Conservation (phyloP, 2,113 vertebrate species). For the Shinisaurus crocodilurus region DNA sequence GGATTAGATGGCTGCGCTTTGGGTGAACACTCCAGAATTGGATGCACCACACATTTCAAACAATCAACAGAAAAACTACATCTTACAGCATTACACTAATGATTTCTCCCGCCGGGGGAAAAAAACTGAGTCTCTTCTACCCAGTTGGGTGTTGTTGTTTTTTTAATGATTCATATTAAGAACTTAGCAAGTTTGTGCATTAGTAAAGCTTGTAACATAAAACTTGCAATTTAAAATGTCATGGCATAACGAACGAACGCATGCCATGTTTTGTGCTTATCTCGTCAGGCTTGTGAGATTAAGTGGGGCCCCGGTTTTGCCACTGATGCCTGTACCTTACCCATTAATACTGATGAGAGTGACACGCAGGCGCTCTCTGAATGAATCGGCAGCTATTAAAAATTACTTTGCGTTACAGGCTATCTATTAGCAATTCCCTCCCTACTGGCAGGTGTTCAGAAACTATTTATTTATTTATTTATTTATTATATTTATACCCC, state of each 20-base stretch:
- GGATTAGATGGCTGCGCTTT: no score
- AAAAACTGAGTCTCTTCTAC: neutral
- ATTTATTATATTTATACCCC: no score
- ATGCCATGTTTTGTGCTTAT: neutral
- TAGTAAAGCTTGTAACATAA: neutral
- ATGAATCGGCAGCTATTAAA: neutral
- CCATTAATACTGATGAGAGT: neutral
- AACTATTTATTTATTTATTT: no score
- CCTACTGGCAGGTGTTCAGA: neutral
- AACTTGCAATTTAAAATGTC: neutral
- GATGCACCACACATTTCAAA: no score
- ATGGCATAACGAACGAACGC: neutral
- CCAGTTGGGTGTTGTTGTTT: neutral
- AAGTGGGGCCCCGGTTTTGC: neutral
- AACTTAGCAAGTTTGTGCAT: neutral
- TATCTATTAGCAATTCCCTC: neutral
- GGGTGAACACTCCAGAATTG: no score
- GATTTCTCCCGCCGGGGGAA: neutral
- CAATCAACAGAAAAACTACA: neutral
- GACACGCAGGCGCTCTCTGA: neutral
- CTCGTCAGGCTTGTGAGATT: neutral
- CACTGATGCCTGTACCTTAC: neutral
- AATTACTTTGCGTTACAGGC: neutral
- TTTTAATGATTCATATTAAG: neutral
- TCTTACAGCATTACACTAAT: neutral